Percentiles rank a stretch among this genome's conserved stretches.
Evolutionary conservation across 2,113 vertebrate species (phyloP).

Genomic region (Pteropus alecto): DNA sequence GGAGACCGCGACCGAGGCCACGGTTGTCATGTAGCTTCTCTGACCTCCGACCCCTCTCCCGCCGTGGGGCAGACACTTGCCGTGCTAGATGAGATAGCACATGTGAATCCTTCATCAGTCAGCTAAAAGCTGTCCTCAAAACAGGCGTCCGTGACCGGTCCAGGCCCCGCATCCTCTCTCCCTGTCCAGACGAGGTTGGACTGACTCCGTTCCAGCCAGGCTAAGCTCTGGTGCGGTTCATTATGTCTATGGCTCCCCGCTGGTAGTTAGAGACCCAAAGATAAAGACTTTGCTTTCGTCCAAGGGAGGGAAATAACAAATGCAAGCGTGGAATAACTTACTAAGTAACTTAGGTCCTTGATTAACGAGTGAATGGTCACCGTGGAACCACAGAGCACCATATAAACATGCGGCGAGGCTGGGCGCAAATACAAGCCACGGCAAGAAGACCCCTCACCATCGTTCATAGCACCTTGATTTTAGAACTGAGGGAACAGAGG

Average conservation of each 20-base stretch:
- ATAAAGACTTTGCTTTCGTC: background rate
- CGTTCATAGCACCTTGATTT: background rate
- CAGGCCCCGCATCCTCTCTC: accelerated
- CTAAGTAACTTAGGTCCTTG: background rate
- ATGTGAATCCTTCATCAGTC: background rate
- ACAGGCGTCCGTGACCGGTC: background rate
- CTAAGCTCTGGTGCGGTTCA: accelerated
- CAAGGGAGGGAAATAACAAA: background rate
- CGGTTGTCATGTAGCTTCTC: background rate
- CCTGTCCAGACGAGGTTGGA: accelerated
- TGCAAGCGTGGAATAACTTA: background rate
- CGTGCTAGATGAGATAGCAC: background rate
- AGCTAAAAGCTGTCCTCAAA: background rate
- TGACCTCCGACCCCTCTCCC: background rate
- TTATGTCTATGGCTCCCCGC: accelerated
- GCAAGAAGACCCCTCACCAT: too few species aligned
- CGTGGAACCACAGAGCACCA: background rate
- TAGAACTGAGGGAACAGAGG: background rate
- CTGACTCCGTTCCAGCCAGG: accelerated
- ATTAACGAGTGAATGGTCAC: background rate
- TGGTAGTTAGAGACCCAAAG: background rate
- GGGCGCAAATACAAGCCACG: background rate
- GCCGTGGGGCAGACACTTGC: too few species aligned
- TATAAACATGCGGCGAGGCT: background rate
- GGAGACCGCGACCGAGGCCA: background rate